These are phyloP conservation scores for Hoplias malabaricus DNA, from an alignment of 2,113 vertebrate species.

Conservation along the genomic window DNA sequence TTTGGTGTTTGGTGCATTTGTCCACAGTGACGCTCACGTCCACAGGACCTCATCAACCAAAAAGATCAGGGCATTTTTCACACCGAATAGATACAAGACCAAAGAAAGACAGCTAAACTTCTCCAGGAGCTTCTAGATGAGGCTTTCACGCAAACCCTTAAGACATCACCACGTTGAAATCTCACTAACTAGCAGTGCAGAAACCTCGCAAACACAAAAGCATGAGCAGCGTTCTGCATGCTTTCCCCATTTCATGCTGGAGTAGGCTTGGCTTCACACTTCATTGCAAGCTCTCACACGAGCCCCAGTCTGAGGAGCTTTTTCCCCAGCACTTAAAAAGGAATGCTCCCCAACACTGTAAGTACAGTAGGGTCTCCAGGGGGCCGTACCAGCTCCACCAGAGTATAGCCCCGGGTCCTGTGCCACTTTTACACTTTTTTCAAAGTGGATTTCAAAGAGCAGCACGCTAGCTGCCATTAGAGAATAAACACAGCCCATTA, in stretches of 20 bases:
- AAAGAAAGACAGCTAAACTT: too few relatives aligned
- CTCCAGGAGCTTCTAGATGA: neutral
- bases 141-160: neutral
- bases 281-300: constrained; percentile 57
- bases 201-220: neutral
- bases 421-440: neutral
- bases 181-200: neutral
- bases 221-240: neutral
- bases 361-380: neutral
- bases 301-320: constrained; percentile 54
- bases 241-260: constrained; percentile 69
- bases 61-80: too few relatives aligned
- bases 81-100: too few relatives aligned
- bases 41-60: too few relatives aligned
- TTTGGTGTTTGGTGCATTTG: too few relatives aligned
- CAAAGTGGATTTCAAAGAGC: neutral
- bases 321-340: constrained; percentile 59
- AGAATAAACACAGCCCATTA: neutral
- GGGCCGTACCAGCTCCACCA: neutral
- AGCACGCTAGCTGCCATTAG: neutral
- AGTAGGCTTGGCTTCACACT: constrained; percentile 62
- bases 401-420: neutral
- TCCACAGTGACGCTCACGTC: too few relatives aligned
- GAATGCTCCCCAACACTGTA: constrained; percentile 45
- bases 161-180: neutral